These are phyloP conservation scores for Ptyas mucosa DNA, from an alignment of 2,113 vertebrate species.

Conservation along the genomic window DNA sequence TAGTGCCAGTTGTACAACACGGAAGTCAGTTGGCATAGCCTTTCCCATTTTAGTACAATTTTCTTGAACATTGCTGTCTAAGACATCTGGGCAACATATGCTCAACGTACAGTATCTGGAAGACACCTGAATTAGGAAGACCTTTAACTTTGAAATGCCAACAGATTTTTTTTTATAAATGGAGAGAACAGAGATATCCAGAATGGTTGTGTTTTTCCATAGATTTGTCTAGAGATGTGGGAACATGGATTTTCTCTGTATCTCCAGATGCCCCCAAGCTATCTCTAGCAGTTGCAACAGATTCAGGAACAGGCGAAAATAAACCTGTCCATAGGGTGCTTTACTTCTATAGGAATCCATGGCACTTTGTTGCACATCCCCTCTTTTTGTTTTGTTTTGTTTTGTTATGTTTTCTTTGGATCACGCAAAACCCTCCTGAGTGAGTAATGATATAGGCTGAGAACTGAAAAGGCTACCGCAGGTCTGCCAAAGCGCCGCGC, in stretches of 20 bases:
- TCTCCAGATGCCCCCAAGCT: not conserved
- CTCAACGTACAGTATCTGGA: not conserved
- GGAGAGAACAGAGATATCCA: not conserved
- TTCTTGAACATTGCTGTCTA: not conserved
- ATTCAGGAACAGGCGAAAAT: not conserved
- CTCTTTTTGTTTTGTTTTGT: not conserved
- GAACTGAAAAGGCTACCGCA: not conserved
- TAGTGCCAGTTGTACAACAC: not conserved
- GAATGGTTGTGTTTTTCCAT: not conserved
- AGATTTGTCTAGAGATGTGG: not conserved
- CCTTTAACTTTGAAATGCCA: not conserved
- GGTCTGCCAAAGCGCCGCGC: not conserved
- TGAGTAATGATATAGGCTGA: not conserved
- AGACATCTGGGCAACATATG: not conserved
- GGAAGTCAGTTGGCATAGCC: not conserved
- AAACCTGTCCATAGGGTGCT: not conserved
- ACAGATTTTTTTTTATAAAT: not conserved
- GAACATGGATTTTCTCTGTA: not conserved
- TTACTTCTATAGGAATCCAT: not conserved
- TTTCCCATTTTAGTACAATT: not conserved
- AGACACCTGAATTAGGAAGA: not conserved
- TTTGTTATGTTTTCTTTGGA: not conserved
- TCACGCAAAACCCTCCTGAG: not conserved
- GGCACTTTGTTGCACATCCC: not conserved
- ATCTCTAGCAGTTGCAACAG: not conserved